A percentile compares a stretch with the other conserved stretches of the same genome.
phyloP scores from a whole-genome alignment of 2,888 invertebrate genomes.

The Dioctria rufipes region DNA sequence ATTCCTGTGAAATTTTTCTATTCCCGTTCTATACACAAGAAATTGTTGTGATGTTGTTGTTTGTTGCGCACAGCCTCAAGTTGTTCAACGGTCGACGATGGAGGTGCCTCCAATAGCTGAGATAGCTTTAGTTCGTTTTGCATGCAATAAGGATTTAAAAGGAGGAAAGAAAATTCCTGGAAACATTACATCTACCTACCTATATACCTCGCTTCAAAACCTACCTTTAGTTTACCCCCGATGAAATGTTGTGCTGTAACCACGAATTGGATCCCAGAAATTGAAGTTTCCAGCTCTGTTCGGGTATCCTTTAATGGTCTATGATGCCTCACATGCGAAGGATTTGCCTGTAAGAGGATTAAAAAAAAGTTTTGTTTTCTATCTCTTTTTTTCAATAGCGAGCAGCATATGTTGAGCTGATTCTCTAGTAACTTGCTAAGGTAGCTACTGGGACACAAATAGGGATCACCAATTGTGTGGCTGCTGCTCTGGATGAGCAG shows the following conservation, averaged over 20 bases:
- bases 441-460: neutral
- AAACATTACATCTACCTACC: no score
- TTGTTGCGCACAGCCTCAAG: neutral
- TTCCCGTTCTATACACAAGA: slow-evolving; percentile 10
- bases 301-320: slow-evolving; percentile 66
- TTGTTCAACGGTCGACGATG: neutral
- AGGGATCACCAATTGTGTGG: slow-evolving; percentile 18
- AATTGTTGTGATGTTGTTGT: neutral
- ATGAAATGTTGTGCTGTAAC: slow-evolving; percentile 73
- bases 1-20: slow-evolving; percentile 24
- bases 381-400: slow-evolving; percentile 10
- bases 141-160: no score
- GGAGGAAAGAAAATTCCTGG: no score
- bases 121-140: neutral
- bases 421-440: neutral
- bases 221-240: slow-evolving; percentile 73
- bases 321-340: slow-evolving; percentile 68
- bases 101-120: neutral
- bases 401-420: neutral
- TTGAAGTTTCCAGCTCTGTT: slow-evolving; percentile 71
- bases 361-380: slow-evolving; percentile 25
- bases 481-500: neutral
- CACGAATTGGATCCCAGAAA: slow-evolving; percentile 73
- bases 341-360: slow-evolving; percentile 65
- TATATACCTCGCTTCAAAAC: slow-evolving; percentile 10